These are phyloP conservation scores for Chromobotia macracanthus DNA, from an alignment of 2,797 vertebrate species.

Conservation along the genomic window DNA sequence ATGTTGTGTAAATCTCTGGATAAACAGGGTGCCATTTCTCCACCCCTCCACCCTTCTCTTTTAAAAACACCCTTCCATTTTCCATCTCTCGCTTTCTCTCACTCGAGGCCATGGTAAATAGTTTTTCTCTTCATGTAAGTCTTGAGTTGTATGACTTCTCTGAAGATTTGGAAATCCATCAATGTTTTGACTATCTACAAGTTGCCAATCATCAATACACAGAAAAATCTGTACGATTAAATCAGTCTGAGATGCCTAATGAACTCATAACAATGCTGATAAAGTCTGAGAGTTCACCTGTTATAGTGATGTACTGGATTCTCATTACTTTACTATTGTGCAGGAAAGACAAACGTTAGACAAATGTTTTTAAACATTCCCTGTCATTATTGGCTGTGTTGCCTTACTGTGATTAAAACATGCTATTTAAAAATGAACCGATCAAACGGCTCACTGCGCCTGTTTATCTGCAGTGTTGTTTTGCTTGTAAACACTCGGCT, in stretches of 20 bases:
- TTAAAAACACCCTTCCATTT: constrained; percentile 38
- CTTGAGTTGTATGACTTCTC: constrained; percentile 11
- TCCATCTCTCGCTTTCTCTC: constrained; percentile 29
- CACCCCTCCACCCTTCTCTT: constrained; percentile 19
- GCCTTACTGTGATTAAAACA: too few relatives aligned
- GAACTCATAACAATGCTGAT: too few relatives aligned
- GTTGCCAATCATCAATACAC: not conserved
- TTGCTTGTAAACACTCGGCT: constrained; percentile 20
- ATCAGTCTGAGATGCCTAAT: too few relatives aligned
- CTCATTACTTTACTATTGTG: too few relatives aligned
- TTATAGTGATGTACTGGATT: too few relatives aligned
- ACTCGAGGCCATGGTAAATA: constrained; percentile 30
- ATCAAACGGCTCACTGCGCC: constrained; percentile 14
- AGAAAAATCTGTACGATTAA: too few relatives aligned
- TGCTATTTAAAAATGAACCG: not conserved
- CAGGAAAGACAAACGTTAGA: too few relatives aligned
- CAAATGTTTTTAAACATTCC: too few relatives aligned
- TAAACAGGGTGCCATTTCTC: constrained; percentile 6
- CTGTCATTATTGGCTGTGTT: too few relatives aligned
- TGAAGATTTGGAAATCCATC: not conserved
- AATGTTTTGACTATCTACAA: not conserved
- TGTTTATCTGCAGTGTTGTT: constrained; percentile 14
- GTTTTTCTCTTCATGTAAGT: constrained; percentile 35
- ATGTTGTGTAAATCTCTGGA: not conserved
- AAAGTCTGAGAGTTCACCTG: too few relatives aligned